phyloP scores from a whole-genome alignment of 1,140 invertebrate genomes.

The Bombus fervidus region DNA sequence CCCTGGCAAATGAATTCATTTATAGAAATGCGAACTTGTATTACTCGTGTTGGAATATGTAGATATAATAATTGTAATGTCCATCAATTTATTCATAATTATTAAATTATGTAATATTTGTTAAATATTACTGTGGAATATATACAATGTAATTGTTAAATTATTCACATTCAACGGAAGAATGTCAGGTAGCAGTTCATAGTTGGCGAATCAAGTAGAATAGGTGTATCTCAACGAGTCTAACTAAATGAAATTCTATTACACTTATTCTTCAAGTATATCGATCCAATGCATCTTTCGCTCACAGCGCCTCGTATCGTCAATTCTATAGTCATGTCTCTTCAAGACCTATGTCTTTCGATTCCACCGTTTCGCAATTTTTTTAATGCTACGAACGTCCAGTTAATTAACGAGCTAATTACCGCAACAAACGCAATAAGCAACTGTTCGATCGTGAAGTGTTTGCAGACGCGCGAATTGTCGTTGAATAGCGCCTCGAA shows the following conservation, averaged over 20 bases:
- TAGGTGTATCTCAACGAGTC: no score
- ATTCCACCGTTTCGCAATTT: background rate
- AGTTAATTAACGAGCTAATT: background rate
- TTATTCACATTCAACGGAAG: no score
- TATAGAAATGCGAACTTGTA: background rate
- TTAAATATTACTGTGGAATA: no score
- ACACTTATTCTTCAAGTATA: background rate
- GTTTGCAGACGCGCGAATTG: background rate
- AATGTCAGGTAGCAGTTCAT: no score
- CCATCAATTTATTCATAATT: no score
- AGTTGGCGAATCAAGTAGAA: no score
- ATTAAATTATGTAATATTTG: no score
- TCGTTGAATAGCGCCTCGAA: constrained; percentile 11
- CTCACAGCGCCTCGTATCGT: background rate
- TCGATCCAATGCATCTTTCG: background rate
- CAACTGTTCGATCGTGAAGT: background rate
- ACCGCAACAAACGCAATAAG: background rate
- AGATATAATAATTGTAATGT: background rate
- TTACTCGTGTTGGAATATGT: background rate
- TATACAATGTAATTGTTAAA: no score
- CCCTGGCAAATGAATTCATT: background rate
- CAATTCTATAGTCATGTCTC: background rate
- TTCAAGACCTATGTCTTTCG: no score
- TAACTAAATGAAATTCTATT: no score
- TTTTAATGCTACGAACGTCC: no score